Percentiles rank a stretch among this genome's conserved stretches.
These are phyloP conservation scores for Marmota monax DNA, from an alignment of 2,113 vertebrate genomes.

Conservation along the genomic window DNA sequence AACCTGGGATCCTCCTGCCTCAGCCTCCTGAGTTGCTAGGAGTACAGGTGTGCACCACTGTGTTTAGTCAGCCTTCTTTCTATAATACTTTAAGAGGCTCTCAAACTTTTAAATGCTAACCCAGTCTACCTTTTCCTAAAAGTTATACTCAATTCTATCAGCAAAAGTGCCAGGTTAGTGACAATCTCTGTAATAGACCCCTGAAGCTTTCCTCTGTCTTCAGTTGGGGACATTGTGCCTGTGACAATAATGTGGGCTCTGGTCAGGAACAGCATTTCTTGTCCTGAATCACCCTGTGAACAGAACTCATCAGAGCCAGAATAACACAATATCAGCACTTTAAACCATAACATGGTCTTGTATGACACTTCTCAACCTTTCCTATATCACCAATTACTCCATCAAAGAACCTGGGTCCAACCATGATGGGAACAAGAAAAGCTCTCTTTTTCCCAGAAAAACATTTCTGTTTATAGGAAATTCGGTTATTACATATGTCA, in stretches of 20 bases:
- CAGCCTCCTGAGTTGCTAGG: no score
- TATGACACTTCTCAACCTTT: constrained; percentile 52
- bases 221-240: neutral
- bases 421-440: constrained; percentile 70
- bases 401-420: constrained; percentile 65
- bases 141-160: constrained; percentile 50
- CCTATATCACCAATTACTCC: constrained; percentile 62
- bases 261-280: constrained; percentile 42
- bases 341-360: constrained; percentile 20
- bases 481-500: constrained; percentile 67
- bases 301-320: constrained; percentile 55
- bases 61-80: neutral
- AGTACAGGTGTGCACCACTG: no score
- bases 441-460: constrained; percentile 51
- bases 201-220: constrained; percentile 22
- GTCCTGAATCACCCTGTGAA: constrained; percentile 17
- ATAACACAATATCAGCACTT: constrained; percentile 38
- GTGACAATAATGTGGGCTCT: constrained; percentile 8
- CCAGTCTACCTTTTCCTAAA: constrained; percentile 30
- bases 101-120: constrained; percentile 48
- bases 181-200: constrained; percentile 18
- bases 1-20: no score
- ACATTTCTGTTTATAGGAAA: constrained; percentile 73
- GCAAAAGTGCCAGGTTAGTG: neutral
- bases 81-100: constrained; percentile 1